Evolutionary conservation across 2,113 vertebrate genomes (phyloP).

Genomic region (Cynoglossus semilaevis): DNA sequence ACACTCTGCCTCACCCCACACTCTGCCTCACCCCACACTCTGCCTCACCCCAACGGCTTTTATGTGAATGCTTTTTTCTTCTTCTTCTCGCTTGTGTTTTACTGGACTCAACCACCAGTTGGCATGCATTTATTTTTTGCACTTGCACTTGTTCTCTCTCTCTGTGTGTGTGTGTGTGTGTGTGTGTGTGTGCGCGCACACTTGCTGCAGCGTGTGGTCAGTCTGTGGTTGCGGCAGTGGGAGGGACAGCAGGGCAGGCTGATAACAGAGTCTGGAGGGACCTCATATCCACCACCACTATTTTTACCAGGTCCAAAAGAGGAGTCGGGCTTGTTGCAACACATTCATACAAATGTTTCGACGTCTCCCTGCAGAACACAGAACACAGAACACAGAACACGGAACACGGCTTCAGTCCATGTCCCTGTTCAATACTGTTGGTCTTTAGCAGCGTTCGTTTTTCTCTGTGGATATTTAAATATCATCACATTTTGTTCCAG

Average conservation of each 20-base stretch:
- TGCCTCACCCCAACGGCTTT: conserved; percentile 51
- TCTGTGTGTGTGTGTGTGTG: conserved; percentile 20
- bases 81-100: conserved; percentile 49
- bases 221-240: conserved; percentile 72
- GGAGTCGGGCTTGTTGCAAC: conserved; percentile 52
- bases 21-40: conserved; percentile 54
- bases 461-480: conserved; percentile 1
- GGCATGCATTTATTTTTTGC: conserved; percentile 50
- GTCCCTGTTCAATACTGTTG: conserved; percentile 28
- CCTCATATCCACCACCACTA: conserved; percentile 75
- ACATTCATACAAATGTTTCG: conserved; percentile 32
- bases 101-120: conserved; percentile 48
- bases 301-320: conserved; percentile 71
- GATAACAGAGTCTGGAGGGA: conserved; percentile 75
- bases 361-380: conserved; percentile 48
- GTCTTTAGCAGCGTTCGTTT: not conserved
- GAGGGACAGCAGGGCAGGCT: conserved; percentile 66
- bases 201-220: conserved; percentile 61
- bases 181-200: not conserved
- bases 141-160: conserved; percentile 35
- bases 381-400: no score
- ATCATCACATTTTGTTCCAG: not conserved
- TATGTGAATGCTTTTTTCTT: conserved; percentile 56
- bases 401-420: conserved; percentile 29
- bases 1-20: no score